These are phyloP conservation scores for Erebia ligea DNA, from an alignment of 2,888 invertebrate species.

Conservation along the genomic window DNA sequence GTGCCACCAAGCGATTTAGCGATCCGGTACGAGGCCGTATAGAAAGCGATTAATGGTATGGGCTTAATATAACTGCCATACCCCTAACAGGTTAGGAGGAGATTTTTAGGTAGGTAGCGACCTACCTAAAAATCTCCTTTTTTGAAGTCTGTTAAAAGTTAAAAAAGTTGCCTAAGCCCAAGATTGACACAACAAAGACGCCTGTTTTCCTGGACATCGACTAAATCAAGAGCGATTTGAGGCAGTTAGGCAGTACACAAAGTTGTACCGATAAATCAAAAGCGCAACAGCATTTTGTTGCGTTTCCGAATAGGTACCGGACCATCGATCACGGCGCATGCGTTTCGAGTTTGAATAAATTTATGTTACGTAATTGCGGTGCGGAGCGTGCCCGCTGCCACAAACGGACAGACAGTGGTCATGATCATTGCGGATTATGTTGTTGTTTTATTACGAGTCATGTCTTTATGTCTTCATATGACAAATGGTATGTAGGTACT, in stretches of 20 bases:
- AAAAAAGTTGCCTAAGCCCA: too few relatives aligned
- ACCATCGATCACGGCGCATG: conserved; percentile 73
- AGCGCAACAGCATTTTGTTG: conserved; percentile 64
- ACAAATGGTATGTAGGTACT: too few relatives aligned
- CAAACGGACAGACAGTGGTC: conserved; percentile 38
- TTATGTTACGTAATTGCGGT: conserved; percentile 78
- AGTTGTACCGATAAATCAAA: conserved; percentile 61
- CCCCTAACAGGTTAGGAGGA: too few relatives aligned
- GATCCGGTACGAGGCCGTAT: too few relatives aligned
- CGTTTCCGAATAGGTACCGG: conserved; percentile 58
- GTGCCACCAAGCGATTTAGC: too few relatives aligned
- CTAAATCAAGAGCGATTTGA: conserved; percentile 40
- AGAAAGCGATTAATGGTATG: too few relatives aligned
- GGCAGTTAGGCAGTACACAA: conserved; percentile 37
- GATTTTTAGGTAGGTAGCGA: too few relatives aligned
- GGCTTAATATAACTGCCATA: too few relatives aligned
- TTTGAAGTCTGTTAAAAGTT: too few relatives aligned
- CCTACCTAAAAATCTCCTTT: too few relatives aligned
- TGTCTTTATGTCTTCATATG: background rate
- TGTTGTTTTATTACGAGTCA: conserved; percentile 46
- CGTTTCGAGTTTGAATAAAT: conserved; percentile 63
- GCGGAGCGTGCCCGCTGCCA: conserved; percentile 52
- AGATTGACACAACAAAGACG: background rate
- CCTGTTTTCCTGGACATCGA: background rate
- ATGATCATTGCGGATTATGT: conserved; percentile 53